Conservation (phyloP, 1,140 invertebrate genomes). For the Drosophila pectinifera region DNA sequence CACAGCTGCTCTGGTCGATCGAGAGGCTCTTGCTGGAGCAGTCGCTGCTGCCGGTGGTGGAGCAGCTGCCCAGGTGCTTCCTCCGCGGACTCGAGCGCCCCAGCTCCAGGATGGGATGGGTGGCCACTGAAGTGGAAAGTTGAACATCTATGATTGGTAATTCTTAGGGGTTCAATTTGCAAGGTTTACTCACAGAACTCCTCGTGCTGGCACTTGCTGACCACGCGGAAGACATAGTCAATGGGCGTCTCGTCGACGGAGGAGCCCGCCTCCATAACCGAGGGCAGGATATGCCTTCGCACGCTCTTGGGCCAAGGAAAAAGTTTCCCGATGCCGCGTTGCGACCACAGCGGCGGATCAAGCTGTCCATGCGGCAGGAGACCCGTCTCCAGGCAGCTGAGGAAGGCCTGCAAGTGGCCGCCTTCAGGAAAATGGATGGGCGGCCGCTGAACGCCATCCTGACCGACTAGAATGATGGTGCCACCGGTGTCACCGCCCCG, state of each 20-base stretch:
- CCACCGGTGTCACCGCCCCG: conserved; percentile 89
- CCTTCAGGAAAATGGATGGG: conserved; percentile 97
- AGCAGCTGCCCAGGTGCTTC: conserved; percentile 82
- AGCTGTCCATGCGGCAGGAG: conserved; percentile 94
- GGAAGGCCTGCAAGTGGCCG: conserved; percentile 94
- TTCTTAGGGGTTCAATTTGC: too few species aligned
- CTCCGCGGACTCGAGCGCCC: conserved; percentile 76
- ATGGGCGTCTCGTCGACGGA: conserved; percentile 89
- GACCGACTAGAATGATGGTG: conserved; percentile 96
- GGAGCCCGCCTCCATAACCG: conserved; percentile 87
- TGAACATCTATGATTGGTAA: too few species aligned
- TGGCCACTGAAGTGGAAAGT: conserved; percentile 55
- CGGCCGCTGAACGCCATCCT: conserved; percentile 96
- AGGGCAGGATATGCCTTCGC: conserved; percentile 87
- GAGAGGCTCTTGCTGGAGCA: conserved; percentile 84
- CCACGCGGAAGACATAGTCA: conserved; percentile 96
- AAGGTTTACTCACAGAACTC: conserved; percentile 88
- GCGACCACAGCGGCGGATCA: conserved; percentile 97
- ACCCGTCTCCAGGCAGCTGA: conserved; percentile 95
- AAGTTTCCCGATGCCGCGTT: conserved; percentile 91
- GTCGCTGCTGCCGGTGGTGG: conserved; percentile 84
- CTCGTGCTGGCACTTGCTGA: conserved; percentile 91
- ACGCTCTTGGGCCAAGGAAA: conserved; percentile 90
- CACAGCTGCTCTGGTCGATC: conserved; percentile 86
- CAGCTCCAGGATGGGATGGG: conserved; percentile 79